Base-by-base conservation (phyloP, 2,888 invertebrate species). In the Lasioglossum pauxillum region DNA sequence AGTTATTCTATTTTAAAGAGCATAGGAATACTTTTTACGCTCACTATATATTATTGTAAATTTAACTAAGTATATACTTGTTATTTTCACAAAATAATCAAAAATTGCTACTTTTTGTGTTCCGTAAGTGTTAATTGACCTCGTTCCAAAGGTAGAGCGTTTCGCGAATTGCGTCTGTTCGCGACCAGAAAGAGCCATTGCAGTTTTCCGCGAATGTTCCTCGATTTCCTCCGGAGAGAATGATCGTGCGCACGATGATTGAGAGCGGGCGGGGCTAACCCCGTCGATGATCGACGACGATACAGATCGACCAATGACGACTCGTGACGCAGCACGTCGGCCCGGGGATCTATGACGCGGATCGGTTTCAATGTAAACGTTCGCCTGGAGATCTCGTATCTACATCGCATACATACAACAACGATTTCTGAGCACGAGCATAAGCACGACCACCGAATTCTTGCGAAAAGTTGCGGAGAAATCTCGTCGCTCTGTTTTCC, bases 261-360 rank as follows among this genome's bases (percentile, higher is more conserved):
- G 19, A 16, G 38, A 38, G 10, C 23, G 23, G 69, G 69, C 69
- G 69, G 69, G 35, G 38, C 35, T 69, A 38, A 69, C 38, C 69
- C 69, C 69, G 38, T 10, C 38, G 38, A 69, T 35, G 23, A 69
- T 69, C 38, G 69, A 23, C 38, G 10, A 2, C 12, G 69, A 69
- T 69, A 69, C 38, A 10, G 23, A 23, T 23, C 4, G 69, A 69
- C 69, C 69, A 69, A 69, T 69, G 69, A 69, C 38, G 38, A n/a
- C 23, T 19, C 69, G 38, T 69, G 69, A 69, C 69, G 69, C 69
- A 69, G 69, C 69, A 35, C 35, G 67, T 69, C 23, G 69, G 10
- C 8, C 23, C 69, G 69, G 27, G 16, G 60, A 60, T 60, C 60
- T 60, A 27, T 69, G 69, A 69, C 69, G 38, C 69, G 23, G 3